These are phyloP conservation scores for Mythimna ferrago DNA, from an alignment of 2,888 invertebrate species.

Conservation along the genomic window DNA sequence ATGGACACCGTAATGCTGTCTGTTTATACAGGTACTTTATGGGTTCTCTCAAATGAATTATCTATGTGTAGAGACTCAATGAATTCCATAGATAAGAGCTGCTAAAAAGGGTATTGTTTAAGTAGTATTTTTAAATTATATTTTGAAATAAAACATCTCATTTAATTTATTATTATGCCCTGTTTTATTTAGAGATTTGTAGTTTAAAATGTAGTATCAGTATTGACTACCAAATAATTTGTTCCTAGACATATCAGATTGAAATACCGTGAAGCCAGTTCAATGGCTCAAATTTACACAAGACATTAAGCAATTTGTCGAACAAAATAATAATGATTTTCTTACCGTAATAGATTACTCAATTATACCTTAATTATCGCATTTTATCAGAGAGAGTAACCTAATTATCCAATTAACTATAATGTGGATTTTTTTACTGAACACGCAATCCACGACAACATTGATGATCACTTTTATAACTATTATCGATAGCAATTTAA, in stretches of 20 bases:
- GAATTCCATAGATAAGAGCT: neutral
- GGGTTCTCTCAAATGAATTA: neutral
- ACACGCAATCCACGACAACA: slow-evolving; percentile 41
- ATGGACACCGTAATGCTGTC: neutral
- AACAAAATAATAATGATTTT: slow-evolving; percentile 28
- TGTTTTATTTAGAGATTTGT: neutral
- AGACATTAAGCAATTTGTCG: slow-evolving; percentile 27
- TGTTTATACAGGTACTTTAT: neutral
- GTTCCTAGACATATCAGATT: slow-evolving; percentile 6
- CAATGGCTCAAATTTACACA: slow-evolving; percentile 37
- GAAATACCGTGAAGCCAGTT: slow-evolving; percentile 16
- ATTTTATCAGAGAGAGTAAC: slow-evolving; percentile 65
- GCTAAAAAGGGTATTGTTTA: neutral
- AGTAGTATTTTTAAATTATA: neutral
- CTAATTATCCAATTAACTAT: slow-evolving; percentile 58
- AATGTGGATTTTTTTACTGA: slow-evolving; percentile 26
- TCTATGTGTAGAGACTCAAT: neutral
- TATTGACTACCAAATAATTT: neutral
- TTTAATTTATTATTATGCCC: neutral
- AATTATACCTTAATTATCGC: slow-evolving; percentile 57
- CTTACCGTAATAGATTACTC: slow-evolving; percentile 46
- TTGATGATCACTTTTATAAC: slow-evolving; percentile 29
- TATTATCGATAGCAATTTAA: slow-evolving; percentile 21
- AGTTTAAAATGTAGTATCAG: neutral
- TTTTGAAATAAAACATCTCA: neutral